Conservation (phyloP, 1,140 invertebrate species). For the Coptotermes formosanus region DNA sequence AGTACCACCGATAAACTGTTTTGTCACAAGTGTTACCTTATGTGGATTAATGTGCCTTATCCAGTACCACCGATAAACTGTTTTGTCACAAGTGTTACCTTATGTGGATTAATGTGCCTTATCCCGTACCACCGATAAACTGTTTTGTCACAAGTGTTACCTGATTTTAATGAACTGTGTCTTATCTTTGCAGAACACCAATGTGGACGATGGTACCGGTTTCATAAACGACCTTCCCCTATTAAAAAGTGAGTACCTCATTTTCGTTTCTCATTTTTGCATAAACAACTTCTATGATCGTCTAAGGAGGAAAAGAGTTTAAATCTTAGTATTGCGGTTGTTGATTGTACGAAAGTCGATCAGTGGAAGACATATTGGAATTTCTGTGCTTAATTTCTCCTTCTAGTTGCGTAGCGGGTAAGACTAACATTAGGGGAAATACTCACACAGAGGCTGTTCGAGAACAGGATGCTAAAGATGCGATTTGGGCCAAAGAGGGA, state of each 20-base stretch:
- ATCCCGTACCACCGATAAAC: constrained; percentile 35
- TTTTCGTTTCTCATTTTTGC: too few species aligned
- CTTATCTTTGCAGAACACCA: constrained; percentile 66
- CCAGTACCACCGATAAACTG: neutral
- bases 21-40: neutral
- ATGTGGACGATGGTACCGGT: constrained; percentile 77
- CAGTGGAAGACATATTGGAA: too few species aligned
- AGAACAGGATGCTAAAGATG: too few species aligned
- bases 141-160: neutral
- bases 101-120: neutral
- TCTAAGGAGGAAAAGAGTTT: too few species aligned
- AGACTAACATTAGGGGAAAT: too few species aligned
- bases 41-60: neutral
- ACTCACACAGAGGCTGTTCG: too few species aligned
- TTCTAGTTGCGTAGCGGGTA: too few species aligned
- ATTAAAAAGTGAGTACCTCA: constrained; percentile 76
- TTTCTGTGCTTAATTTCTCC: too few species aligned
- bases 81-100: neutral
- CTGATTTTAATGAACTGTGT: neutral
- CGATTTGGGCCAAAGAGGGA: too few species aligned
- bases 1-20: neutral
- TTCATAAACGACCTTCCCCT: constrained; percentile 86
- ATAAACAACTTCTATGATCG: too few species aligned
- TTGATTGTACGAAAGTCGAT: too few species aligned
- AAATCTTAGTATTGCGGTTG: too few species aligned